Evolutionary conservation across 2,888 invertebrate genomes (phyloP), one percentile per base, ranked within the genome.

Genomic region (Endotricha flammealis): DNA sequence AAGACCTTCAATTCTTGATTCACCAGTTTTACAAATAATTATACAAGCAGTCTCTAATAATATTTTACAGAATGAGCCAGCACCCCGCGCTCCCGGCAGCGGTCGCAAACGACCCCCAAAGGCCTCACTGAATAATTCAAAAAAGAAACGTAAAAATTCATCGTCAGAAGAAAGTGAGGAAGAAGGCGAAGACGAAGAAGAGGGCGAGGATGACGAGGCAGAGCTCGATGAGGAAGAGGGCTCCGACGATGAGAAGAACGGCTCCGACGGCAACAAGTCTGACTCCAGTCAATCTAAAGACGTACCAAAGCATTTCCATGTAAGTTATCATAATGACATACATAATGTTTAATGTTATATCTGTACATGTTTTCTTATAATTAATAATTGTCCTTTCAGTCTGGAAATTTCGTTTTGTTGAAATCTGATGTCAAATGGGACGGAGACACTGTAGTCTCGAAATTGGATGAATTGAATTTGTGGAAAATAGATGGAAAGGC

Each of bases 401-500:
- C 89, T 52, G 91, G 91, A 45, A 89, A 89, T 66, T 92, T 91
- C 83, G 89, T 91, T 20, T 77, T 91, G 49, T 76, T 90, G 53
- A 90, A 90, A 71, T 88, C 89, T 52, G 91, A 91, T 71, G 78
- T 90, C 11, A 87, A 89, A 62, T 88, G 88, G 79, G 87, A 89
- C 54, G 90, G 89, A 36, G 86, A 87, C 36, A 88, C 86, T 42
- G 88, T 87, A 12, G 70, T 74, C 49, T 83, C 87, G 32, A 87
- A 87, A 46, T 55, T 86, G 66, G 82, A 83, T 81, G 87, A 88
- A 58, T 85, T 90, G 41, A 89, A 90, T 49, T 82, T 92, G 58
- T 92, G 92, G 92, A 90, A 90, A 75, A 90, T 92, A 45, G 91
- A 91, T 73, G 90, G 89, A 27, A 91, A 91, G 60, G 89, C 90